Conservation (phyloP, 2,888 invertebrate genomes). For the Elmis aenea region DNA sequence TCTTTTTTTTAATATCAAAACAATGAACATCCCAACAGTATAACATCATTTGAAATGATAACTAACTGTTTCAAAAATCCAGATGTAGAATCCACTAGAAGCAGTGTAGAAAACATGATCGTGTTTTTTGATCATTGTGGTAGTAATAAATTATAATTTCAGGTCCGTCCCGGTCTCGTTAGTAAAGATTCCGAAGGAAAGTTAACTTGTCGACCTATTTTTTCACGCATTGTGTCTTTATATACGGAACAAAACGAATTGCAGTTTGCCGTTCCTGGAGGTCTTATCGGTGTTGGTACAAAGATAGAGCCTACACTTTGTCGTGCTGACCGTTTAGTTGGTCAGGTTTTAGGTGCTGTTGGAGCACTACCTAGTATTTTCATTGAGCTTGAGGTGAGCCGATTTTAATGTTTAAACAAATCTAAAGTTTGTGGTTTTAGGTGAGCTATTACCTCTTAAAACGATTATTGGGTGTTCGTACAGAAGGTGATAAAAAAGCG, state of each 20-base stretch:
- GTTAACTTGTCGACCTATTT: conserved; percentile 93
- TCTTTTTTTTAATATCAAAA: too few species aligned
- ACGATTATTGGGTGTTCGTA: conserved; percentile 93
- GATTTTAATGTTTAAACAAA: background rate
- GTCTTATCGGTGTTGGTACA: conserved; percentile 98
- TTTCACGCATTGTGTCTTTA: conserved; percentile 93
- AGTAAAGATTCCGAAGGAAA: conserved; percentile 95
- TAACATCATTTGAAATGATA: too few species aligned
- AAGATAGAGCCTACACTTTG: conserved; percentile 99
- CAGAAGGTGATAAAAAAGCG: conserved; percentile 98
- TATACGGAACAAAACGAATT: conserved; percentile 98
- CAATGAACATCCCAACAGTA: too few species aligned
- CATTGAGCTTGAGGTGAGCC: conserved; percentile 89
- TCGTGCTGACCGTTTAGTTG: conserved; percentile 96
- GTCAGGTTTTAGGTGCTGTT: conserved; percentile 88
- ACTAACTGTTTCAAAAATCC: too few species aligned
- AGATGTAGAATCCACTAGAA: too few species aligned
- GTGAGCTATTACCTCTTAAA: conserved; percentile 91
- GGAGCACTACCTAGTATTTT: conserved; percentile 96
- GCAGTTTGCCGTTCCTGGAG: conserved; percentile 98
- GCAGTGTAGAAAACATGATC: too few species aligned
- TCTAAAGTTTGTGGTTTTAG: conserved; percentile 20
- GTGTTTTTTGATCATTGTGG: too few species aligned
- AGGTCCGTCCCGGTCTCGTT: conserved; percentile 89
- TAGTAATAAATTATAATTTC: conserved; percentile 10